These are phyloP conservation scores for Volucella inflata DNA, from an alignment of 2,888 invertebrate species.

Conservation along the genomic window DNA sequence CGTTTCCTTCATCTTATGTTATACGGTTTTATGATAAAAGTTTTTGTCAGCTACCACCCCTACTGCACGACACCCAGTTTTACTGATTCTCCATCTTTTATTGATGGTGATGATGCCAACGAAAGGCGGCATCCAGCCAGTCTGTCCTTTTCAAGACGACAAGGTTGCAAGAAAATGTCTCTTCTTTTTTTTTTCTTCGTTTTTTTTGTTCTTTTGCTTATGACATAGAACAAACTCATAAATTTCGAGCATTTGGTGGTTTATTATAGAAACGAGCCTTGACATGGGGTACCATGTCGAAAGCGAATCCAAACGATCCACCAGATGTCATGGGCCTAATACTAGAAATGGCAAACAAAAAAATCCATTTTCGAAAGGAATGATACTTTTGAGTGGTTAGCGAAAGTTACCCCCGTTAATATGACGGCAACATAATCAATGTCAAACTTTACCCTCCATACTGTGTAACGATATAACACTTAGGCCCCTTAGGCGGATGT, in stretches of 20 bases:
- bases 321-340: background rate
- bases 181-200: conserved; percentile 2
- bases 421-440: conserved; percentile 52
- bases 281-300: background rate
- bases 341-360: background rate
- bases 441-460: conserved; percentile 14
- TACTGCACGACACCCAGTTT: background rate
- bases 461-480: background rate
- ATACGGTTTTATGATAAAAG: conserved; percentile 74
- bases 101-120: conserved; percentile 63
- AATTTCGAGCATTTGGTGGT: conserved; percentile 59
- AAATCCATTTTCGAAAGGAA: background rate
- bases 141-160: conserved; percentile 1
- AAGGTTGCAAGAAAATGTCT: conserved; percentile 25
- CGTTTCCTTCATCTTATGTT: conserved; percentile 62
- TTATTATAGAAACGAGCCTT: conserved; percentile 43
- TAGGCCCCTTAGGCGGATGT: no score
- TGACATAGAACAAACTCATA: conserved; percentile 50
- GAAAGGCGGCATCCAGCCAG: conserved; percentile 3
- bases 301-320: conserved; percentile 30
- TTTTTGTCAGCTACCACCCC: conserved; percentile 33
- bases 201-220: background rate
- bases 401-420: conserved; percentile 33
- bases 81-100: conserved; percentile 53
- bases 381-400: conserved; percentile 22